phyloP scores from a whole-genome alignment of 2,888 invertebrate genomes.

The Athalia cordata region DNA sequence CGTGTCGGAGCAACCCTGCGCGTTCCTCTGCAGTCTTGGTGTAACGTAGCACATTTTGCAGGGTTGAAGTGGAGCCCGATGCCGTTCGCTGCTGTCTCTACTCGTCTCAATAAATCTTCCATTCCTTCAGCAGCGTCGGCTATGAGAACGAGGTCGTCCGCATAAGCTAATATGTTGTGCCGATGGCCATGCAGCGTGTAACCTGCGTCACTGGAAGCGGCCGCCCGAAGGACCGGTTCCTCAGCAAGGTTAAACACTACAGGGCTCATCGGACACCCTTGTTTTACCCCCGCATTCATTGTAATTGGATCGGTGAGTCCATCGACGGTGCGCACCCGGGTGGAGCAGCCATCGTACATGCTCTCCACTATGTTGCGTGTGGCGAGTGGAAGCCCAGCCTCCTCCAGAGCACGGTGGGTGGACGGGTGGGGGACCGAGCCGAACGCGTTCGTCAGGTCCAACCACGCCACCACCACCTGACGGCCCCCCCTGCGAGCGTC shows the following conservation, averaged over 20 bases:
- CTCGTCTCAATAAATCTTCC: neutral
- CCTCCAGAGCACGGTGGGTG: constrained; percentile 52
- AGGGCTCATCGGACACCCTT: constrained; percentile 65
- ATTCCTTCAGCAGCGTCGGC: neutral
- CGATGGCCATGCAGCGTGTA: constrained; percentile 26
- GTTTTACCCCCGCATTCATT: constrained; percentile 57
- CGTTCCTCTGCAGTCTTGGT: too few relatives aligned
- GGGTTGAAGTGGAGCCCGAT: too few relatives aligned
- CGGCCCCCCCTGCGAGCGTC: constrained; percentile 53
- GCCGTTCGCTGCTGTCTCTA: neutral
- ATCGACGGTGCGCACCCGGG: constrained; percentile 47
- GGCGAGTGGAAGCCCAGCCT: constrained; percentile 39
- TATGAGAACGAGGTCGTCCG: constrained; percentile 8
- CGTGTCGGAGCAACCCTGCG: too few relatives aligned
- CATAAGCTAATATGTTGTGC: constrained; percentile 7
- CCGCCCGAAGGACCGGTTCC: constrained; percentile 17
- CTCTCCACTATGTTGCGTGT: constrained; percentile 47
- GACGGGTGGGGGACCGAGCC: constrained; percentile 64
- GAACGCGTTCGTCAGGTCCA: constrained; percentile 67
- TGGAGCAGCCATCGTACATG: constrained; percentile 51
- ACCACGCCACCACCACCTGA: constrained; percentile 41
- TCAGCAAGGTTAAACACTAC: constrained; percentile 62
- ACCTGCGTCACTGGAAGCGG: neutral
- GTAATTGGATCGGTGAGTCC: constrained; percentile 49
- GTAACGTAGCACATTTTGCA: too few relatives aligned